Base-by-base conservation (phyloP, 1,140 invertebrate species). In the Brachionus rubens region DNA sequence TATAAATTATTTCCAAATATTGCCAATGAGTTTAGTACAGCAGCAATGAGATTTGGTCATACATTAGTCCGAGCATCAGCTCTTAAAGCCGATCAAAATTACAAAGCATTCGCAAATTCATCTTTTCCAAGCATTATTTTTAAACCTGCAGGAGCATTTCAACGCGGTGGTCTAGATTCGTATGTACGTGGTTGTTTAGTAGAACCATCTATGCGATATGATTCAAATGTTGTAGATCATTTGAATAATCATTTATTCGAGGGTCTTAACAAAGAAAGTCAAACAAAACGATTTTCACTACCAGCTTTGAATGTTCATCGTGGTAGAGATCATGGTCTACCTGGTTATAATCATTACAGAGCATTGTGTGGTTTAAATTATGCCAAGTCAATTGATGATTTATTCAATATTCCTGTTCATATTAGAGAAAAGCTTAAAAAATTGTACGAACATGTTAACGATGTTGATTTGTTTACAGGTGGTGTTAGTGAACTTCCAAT, bases 301-400 rank as follows among this genome's bases (percentile, higher is more conserved):
- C 96, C 95, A 1, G 92, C 94, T 0, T 91, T 99, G 82, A 99
- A 99, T 81, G 93, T 99, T 68, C 96, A 99, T 82, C 84, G 96
- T 80, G 91, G 92, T 1, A 85, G 96, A 78, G 96, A 99, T 83
- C 96, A 98, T 82, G 96, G 90, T 4, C 87, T 99, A 40, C 94
- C 94, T 0, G 89, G 90, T 5, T 98, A 98, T 79, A 89, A 91
- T 54, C 90, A 91, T 75, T 98, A 91, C 87, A 86, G 96, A 19
- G 86, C 89, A 79, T 89, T 90, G 67, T 99, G 96, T 81, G 93
- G 94, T 80, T 88, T 99, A 82, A 88, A 88, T 0, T 85, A 86
- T n/a, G 91, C 91, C 0, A 84, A 88, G 28, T 90, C 86, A 14
- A 99, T 98, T 84, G 90, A 95, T 59, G 93, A 98, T 80, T 86